Conservation (phyloP, 2,888 invertebrate genomes). For the Embidobia sp. region DNA sequence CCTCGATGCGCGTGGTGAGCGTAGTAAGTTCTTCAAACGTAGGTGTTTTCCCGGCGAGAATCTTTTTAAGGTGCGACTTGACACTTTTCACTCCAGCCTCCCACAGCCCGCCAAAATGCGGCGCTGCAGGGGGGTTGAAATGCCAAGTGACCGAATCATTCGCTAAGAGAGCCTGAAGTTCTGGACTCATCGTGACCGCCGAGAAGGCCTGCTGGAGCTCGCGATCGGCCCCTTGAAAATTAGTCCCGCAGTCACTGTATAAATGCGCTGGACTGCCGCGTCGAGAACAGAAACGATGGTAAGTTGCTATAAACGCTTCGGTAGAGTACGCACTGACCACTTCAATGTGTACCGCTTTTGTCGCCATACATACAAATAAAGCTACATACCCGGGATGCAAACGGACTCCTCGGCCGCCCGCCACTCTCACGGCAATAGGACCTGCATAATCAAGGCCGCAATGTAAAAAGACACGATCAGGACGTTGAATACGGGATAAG, state of each 20-base stretch:
- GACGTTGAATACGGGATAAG: neutral
- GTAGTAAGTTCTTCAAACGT: neutral
- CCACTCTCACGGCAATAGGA: too few relatives aligned
- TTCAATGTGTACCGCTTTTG: neutral
- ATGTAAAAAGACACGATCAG: neutral
- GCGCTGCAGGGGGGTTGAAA: neutral
- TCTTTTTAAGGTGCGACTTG: neutral
- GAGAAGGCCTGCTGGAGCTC: neutral
- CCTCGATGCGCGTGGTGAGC: neutral
- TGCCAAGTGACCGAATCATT: slow-evolving; percentile 2
- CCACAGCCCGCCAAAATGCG: slow-evolving; percentile 9
- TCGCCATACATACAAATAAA: neutral
- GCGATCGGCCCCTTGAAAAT: neutral
- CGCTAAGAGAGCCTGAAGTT: neutral
- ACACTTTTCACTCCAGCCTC: neutral
- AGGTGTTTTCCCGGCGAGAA: neutral
- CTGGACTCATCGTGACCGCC: neutral
- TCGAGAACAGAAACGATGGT: neutral
- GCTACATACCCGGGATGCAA: neutral
- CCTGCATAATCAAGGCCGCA: neutral
- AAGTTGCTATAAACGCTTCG: neutral
- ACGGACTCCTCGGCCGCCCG: neutral
- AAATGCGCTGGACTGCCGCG: neutral
- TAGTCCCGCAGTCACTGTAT: neutral
- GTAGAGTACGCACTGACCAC: neutral